Base-by-base conservation (phyloP, 1,140 invertebrate species). In the Sminthurides bifidus region DNA sequence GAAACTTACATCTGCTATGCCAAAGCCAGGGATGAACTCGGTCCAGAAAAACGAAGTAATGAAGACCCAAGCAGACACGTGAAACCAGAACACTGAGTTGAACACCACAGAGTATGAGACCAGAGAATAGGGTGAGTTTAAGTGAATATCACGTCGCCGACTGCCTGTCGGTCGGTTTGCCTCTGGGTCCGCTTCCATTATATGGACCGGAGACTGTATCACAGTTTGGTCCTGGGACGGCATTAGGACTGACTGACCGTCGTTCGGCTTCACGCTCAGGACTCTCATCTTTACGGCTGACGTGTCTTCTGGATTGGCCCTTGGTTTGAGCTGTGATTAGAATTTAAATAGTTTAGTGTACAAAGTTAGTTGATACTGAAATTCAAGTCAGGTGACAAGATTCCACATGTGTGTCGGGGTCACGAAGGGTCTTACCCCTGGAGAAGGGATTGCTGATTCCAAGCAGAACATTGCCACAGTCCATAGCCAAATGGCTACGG, bases 401-500 rank as follows among this genome's bases (percentile, higher is more conserved):
- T 23, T 44, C 41, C 41, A 26, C 6, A n/a, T n/a, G n/a, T n/a
- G n/a, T n/a, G n/a, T n/a, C n/a, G n/a, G n/a, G n/a, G n/a, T n/a
- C n/a, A n/a, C n/a, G n/a, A n/a, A n/a, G n/a, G n/a, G n/a, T n/a
- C 21, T 29, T 51, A 61, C 59, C 40, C 51, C 45, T 38, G 54
- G 57, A 23, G 52, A 51, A 4, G 58, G 52, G 17, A 63, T 40
- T 14, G 50, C 23, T 0, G 61, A 54, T 44, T 63, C 61, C 12
- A 63, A 14, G 15, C 49, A 63, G 24, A 63, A 63, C 46, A 59
- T 54, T n/a, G 61, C 51, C 1, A 63, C 55, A 14, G 61, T 63
- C 58, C 57, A 59, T 5, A 63, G 51, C 61, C 61, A 63, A 51
- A 63, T 57, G n/a, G 57, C 26, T 17, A 70, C 65, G 21, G 79